Conservation (phyloP, 2,113 vertebrate species). For the Ailurus styani region DNA sequence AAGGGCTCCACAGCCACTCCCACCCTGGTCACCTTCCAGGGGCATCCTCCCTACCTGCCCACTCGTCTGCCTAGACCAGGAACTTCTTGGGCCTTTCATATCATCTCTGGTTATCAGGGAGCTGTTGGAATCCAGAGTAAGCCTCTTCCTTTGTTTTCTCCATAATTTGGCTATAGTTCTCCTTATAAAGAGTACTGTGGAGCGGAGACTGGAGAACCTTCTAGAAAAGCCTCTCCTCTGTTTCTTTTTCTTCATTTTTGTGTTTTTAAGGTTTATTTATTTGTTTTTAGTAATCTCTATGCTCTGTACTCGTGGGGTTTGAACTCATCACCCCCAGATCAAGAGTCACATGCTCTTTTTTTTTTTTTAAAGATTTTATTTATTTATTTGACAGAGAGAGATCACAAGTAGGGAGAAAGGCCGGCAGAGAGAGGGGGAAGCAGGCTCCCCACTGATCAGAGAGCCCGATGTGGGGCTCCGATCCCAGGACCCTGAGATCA, state of each 20-base stretch:
- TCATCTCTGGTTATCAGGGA: background rate
- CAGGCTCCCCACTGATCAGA: too few relatives aligned
- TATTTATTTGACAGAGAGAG: too few relatives aligned
- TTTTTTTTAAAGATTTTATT: too few relatives aligned
- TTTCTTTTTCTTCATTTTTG: slow-evolving; percentile 1
- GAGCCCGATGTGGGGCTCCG: too few relatives aligned
- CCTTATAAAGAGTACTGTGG: background rate
- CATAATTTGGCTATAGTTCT: background rate
- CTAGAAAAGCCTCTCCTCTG: background rate
- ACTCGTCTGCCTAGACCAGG: background rate
- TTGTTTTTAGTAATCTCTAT: background rate
- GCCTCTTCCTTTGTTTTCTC: background rate
- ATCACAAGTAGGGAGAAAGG: too few relatives aligned
- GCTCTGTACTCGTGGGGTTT: background rate
- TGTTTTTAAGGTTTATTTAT: background rate
- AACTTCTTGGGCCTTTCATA: background rate
- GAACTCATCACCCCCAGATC: background rate
- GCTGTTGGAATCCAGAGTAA: background rate
- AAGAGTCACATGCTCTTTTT: background rate
- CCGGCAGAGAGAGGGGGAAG: too few relatives aligned
- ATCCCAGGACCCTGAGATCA: too few relatives aligned
- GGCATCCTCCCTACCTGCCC: background rate
- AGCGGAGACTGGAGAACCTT: background rate
- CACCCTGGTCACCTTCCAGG: background rate
- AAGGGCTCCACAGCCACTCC: background rate